A percentile compares a stretch with the other conserved stretches of the same genome.
Conservation (phyloP, 2,888 invertebrate species). For the Subacronicta megacephala region DNA sequence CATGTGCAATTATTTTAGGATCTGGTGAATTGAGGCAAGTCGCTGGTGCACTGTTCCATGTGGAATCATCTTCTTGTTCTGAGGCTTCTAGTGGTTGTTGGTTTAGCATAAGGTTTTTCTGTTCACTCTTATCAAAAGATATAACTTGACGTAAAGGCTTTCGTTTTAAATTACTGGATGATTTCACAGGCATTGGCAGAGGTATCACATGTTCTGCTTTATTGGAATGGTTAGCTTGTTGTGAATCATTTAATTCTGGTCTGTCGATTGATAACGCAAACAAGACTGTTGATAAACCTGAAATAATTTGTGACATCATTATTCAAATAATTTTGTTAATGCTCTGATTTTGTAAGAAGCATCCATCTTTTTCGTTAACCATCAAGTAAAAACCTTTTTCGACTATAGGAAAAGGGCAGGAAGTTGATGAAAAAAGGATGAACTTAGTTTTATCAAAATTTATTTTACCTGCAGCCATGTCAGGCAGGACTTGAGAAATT, state of each 20-base stretch:
- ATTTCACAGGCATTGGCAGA: constrained; percentile 90
- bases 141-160: constrained; percentile 86
- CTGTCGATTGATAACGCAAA: constrained; percentile 98
- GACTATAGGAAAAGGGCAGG: too few species aligned
- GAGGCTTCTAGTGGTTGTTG: constrained; percentile 58
- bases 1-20: constrained; percentile 71
- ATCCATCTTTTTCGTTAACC: background rate
- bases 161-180: constrained; percentile 77
- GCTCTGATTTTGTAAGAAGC: background rate
- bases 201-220: constrained; percentile 92
- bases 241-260: constrained; percentile 92
- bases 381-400: too few species aligned
- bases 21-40: constrained; percentile 91
- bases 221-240: constrained; percentile 81
- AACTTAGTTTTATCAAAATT: background rate
- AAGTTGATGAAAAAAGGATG: background rate
- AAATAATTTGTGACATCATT: constrained; percentile 59
- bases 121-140: constrained; percentile 85
- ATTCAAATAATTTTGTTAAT: constrained; percentile 13
- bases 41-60: constrained; percentile 90
- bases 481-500: constrained; percentile 93
- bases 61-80: constrained; percentile 63
- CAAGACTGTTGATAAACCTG: constrained; percentile 95
- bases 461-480: constrained; percentile 94
- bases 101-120: constrained; percentile 57